These are phyloP conservation scores for Falco berigora DNA, from an alignment of 2,797 vertebrate species.

Conservation along the genomic window DNA sequence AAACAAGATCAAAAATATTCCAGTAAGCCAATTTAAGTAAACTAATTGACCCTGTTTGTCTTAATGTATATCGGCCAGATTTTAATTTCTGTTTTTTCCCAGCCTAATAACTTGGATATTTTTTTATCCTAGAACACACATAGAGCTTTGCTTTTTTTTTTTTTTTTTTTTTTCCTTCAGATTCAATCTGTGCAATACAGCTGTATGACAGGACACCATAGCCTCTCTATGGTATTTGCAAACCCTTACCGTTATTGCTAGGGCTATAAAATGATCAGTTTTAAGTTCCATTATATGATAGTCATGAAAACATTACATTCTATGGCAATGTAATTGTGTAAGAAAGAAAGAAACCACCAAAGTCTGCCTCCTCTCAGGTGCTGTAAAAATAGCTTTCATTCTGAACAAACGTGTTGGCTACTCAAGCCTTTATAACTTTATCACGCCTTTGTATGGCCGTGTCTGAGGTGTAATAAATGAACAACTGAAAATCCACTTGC, in stretches of 20 bases:
- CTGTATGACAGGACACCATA: not conserved
- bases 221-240: not conserved
- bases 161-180: not conserved
- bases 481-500: not conserved
- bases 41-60: slow-evolving; percentile 29
- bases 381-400: not conserved
- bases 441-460: not conserved
- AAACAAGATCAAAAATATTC: slow-evolving; percentile 36
- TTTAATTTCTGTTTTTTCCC: not conserved
- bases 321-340: not conserved
- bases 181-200: not conserved
- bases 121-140: not conserved
- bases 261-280: slow-evolving; percentile 14
- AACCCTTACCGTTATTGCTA: not conserved
- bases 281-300: not conserved
- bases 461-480: not conserved
- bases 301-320: slow-evolving; percentile 5
- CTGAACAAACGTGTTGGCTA: not conserved
- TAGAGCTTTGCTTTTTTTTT: not conserved
- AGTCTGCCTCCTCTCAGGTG: not conserved
- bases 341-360: not conserved
- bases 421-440: not conserved
- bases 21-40: slow-evolving; percentile 24
- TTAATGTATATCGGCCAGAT: slow-evolving; percentile 17
- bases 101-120: not conserved